Conservation (phyloP, 2,888 invertebrate species). For the Syrista parreyssii region DNA sequence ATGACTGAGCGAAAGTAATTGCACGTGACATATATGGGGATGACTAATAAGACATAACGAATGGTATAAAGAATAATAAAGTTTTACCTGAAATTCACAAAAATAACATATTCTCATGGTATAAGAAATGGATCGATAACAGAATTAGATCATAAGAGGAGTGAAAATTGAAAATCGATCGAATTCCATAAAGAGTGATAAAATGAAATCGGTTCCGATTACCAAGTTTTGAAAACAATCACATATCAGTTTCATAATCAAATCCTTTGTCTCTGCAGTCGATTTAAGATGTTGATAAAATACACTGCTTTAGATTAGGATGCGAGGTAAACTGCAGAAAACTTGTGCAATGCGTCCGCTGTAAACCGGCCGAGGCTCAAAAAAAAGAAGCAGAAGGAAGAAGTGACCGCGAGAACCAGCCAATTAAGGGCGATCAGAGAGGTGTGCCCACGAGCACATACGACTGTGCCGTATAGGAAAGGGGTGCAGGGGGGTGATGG, state of each 20-base stretch:
- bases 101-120: neutral
- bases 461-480: conserved; percentile 16
- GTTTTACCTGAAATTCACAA: neutral
- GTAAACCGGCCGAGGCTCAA: neutral
- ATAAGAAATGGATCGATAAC: too few relatives aligned
- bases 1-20: neutral
- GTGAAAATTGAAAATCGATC: neutral
- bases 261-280: too few relatives aligned
- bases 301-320: too few relatives aligned
- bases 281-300: too few relatives aligned
- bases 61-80: too few relatives aligned
- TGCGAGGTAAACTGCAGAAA: too few relatives aligned
- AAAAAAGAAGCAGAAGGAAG: conserved; percentile 10
- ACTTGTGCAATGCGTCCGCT: too few relatives aligned
- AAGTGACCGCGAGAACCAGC: conserved; percentile 30
- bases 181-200: neutral
- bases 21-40: neutral
- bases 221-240: neutral
- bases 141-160: neutral
- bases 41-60: neutral
- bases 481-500: conserved; percentile 1
- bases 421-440: conserved; percentile 46
- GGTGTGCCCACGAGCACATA: conserved; percentile 5
- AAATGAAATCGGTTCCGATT: neutral
- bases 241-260: too few relatives aligned